Evolutionary conservation across 2,888 invertebrate species (phyloP).

Genomic region (Matsumyia berberina): DNA sequence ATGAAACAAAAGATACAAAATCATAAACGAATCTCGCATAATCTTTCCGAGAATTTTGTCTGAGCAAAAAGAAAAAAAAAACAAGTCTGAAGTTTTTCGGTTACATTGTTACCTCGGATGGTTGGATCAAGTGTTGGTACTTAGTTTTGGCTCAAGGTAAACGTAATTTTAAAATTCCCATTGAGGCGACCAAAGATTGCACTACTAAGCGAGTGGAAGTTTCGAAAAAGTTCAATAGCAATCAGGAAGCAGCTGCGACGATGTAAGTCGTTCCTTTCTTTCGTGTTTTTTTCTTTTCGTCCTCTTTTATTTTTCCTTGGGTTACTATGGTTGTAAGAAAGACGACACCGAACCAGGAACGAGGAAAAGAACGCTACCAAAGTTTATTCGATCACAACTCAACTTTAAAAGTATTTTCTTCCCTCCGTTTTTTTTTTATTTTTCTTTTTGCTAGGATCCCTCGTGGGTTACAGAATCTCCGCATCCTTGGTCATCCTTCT

Average conservation of each 20-base stretch:
- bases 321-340: conserved; percentile 3
- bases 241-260: conserved; percentile 68
- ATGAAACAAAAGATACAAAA: conserved; percentile 22
- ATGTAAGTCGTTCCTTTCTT: conserved; percentile 18
- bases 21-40: conserved; percentile 50
- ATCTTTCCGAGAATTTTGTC: conserved; percentile 32
- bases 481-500: conserved; percentile 50
- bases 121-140: conserved; percentile 44
- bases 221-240: conserved; percentile 69
- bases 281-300: neutral
- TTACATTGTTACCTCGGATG: conserved; percentile 42
- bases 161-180: conserved; percentile 62
- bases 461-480: neutral
- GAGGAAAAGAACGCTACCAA: conserved; percentile 33
- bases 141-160: conserved; percentile 42
- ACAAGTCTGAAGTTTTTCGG: conserved; percentile 22
- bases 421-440: neutral
- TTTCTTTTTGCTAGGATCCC: conserved; percentile 4
- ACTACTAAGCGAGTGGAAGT: conserved; percentile 55
- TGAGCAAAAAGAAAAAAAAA: neutral
- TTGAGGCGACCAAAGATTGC: conserved; percentile 56
- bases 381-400: conserved; percentile 65
- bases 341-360: neutral
- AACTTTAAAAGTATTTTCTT: conserved; percentile 60
- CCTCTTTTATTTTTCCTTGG: too few relatives aligned